Percentiles rank a stretch among this genome's conserved stretches.
These are phyloP conservation scores for Drosophila kokeensis DNA, from an alignment of 2,888 invertebrate species.

Conservation along the genomic window DNA sequence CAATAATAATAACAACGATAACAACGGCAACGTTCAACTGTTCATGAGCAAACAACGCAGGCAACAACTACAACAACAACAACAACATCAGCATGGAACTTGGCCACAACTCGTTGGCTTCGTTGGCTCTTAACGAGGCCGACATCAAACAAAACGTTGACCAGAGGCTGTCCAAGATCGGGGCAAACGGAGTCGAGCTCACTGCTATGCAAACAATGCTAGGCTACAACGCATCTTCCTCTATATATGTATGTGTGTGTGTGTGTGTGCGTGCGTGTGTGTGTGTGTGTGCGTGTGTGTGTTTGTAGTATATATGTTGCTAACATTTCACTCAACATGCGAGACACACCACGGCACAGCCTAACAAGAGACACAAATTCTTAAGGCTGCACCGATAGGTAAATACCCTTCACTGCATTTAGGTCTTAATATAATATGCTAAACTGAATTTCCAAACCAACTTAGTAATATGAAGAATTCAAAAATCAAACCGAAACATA, in stretches of 20 bases:
- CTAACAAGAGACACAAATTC: constrained; percentile 38
- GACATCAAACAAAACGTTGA: constrained; percentile 81
- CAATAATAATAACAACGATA: constrained; percentile 24
- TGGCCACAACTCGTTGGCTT: constrained; percentile 80
- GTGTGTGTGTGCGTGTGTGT: constrained; percentile 25
- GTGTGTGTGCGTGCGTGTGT: constrained; percentile 20
- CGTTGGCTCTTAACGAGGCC: constrained; percentile 83
- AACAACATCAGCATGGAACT: constrained; percentile 60
- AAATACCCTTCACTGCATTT: constrained; percentile 27
- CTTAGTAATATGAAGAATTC: neutral
- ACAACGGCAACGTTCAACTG: constrained; percentile 62
- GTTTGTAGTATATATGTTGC: constrained; percentile 43
- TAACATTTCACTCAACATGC: constrained; percentile 79
- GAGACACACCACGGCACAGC: constrained; percentile 46
- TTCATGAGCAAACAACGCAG: constrained; percentile 73
- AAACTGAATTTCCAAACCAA: neutral
- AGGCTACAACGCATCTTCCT: constrained; percentile 51
- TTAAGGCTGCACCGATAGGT: neutral
- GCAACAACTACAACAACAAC: constrained; percentile 38
- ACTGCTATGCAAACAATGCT: constrained; percentile 80
- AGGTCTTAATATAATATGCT: neutral
- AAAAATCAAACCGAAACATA: neutral
- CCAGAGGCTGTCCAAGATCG: constrained; percentile 58
- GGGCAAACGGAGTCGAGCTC: constrained; percentile 51
- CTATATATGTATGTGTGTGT: neutral